Conservation (phyloP, 1,140 invertebrate species). For the Listronotus oregonensis region DNA sequence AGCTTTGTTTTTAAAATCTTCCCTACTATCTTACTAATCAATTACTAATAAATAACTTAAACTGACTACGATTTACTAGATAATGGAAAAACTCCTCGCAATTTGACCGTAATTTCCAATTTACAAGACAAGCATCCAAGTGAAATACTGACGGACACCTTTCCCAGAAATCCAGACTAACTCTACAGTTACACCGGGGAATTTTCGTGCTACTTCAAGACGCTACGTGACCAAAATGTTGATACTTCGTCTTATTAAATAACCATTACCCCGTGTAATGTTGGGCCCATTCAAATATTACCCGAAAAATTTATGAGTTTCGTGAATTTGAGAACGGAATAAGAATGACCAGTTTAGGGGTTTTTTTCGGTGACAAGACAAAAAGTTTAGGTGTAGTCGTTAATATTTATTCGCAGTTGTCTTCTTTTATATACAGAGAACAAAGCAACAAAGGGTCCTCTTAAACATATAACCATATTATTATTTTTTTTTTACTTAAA, state of each 20-base stretch:
- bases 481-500: no score
- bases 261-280: conserved; percentile 35
- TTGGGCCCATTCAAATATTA: conserved; percentile 35
- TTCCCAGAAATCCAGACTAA: conserved; percentile 31
- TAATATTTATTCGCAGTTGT: no score
- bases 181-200: conserved; percentile 22
- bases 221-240: conserved; percentile 34
- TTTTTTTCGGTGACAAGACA: conserved; percentile 4
- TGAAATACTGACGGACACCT: conserved; percentile 32
- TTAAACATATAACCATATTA: no score
- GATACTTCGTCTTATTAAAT: conserved; percentile 34
- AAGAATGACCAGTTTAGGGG: conserved; percentile 29
- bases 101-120: conserved; percentile 32
- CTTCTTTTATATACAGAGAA: no score
- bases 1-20: no score
- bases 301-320: conserved; percentile 26
- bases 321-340: conserved; percentile 25
- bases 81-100: conserved; percentile 13
- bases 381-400: not conserved
- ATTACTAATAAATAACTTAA: no score
- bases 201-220: conserved; percentile 34
- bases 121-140: conserved; percentile 26
- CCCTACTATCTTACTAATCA: no score
- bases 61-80: no score
- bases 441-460: no score